Evolutionary conservation across 2,888 invertebrate genomes (phyloP), one percentile per base, ranked within the genome.

Genomic region (Fragum fragum): DNA sequence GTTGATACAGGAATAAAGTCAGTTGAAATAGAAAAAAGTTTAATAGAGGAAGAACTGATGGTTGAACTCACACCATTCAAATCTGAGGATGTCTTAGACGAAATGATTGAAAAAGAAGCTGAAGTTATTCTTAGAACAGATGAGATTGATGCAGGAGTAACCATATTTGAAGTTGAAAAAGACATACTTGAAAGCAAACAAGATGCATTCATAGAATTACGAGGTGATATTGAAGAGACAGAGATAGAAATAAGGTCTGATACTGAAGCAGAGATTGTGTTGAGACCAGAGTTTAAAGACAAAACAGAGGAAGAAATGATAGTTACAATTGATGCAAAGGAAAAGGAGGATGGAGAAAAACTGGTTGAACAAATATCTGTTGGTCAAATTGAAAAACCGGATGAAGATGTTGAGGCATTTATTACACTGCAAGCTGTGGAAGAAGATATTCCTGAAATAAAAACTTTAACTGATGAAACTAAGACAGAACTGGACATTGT

Each of bases 171-270:
- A 9, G 16, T 47, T 72, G 23, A 3, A 3, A 26, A 23, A 73
- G 36, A 73, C 16, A 26, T 82, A 57, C n/a, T 84, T 85, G 79
- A 76, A 81, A 36, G 76, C 78, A 68, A 88, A 70, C 21, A 71
- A 36, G 69, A 71, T 53, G 94, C 95, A 85, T 94, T 79, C 87
- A 87, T 76, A 78, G 61, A 74, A 80, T 11, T 76, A 14, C 21
- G 53, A 57, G 55, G 32, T 26, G 74, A 55, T 18, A 29, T 53
- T 21, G 59, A 11, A 18, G 52, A 63, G 16, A 53, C 47, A 29
- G 53, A 1, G 11, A 29, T 52, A 57, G 53, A 70, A 39, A 36
- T 42, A 29, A 69, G 21, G 26, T 16, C 26, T 28, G 59, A 29
- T 21, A 26, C 42, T 26, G 18, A 47, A n/a, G 69, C 63, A 39